These are phyloP conservation scores for Pseudopodoces humilis DNA, from an alignment of 2,113 vertebrate species.

Conservation along the genomic window DNA sequence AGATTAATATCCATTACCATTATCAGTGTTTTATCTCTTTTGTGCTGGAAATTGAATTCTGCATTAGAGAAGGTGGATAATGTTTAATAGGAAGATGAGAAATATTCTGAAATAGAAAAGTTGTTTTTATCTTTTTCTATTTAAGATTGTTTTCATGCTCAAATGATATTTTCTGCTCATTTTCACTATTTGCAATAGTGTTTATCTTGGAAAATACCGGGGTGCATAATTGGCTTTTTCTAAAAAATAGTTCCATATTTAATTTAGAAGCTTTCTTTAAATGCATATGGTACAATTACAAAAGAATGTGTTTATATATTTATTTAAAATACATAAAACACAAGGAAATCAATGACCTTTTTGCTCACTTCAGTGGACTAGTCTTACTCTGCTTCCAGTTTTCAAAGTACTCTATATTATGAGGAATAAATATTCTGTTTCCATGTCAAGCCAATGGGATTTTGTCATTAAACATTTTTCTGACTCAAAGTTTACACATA, in stretches of 20 bases:
- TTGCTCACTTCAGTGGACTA: neutral
- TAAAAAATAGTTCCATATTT: neutral
- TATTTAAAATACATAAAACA: neutral
- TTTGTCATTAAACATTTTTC: neutral
- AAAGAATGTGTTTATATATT: neutral
- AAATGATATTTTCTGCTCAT: conserved; percentile 20
- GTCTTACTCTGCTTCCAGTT: neutral
- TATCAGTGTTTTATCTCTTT: conserved; percentile 62
- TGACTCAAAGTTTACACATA: neutral
- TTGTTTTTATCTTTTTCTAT: neutral
- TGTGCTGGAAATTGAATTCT: conserved; percentile 68
- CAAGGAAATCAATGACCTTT: neutral
- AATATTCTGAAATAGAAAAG: conserved; percentile 39
- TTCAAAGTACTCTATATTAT: neutral
- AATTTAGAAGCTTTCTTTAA: neutral
- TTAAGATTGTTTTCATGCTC: conserved; percentile 35
- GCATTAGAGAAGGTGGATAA: conserved; percentile 61
- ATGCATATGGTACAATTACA: neutral
- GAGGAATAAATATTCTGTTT: neutral
- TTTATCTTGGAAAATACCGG: neutral
- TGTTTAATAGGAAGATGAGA: conserved; percentile 62
- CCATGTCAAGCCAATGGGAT: neutral
- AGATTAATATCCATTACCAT: conserved; percentile 74
- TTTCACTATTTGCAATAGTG: neutral
- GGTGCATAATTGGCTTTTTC: neutral